Conservation (phyloP, 2,797 vertebrate species). For the Eurystomus glaucurus region DNA sequence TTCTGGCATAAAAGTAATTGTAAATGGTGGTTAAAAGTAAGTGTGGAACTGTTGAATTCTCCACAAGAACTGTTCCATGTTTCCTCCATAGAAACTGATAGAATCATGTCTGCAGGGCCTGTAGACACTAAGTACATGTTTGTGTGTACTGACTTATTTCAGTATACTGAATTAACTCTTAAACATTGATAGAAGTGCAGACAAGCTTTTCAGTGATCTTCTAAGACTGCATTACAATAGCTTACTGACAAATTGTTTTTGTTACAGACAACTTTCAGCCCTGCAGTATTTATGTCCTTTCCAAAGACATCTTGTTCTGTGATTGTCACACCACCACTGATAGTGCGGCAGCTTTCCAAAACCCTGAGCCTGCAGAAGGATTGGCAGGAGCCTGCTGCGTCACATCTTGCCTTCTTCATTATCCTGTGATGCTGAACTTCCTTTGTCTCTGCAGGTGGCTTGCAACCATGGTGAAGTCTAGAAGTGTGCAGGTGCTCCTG, state of each 20-base stretch:
- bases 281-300: background rate
- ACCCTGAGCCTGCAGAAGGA: background rate
- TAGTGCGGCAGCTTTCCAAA: background rate
- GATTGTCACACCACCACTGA: background rate
- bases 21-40: background rate
- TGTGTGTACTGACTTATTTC: background rate
- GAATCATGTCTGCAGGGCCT: background rate
- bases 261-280: background rate
- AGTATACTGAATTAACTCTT: background rate
- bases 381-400: background rate
- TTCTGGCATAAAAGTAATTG: background rate
- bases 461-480: constrained; percentile 23
- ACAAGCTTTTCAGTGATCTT: background rate
- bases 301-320: background rate
- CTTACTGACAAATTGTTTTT: background rate
- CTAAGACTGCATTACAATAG: background rate
- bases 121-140: background rate
- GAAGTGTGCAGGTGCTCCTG: constrained; percentile 62
- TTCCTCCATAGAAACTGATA: background rate
- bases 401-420: background rate
- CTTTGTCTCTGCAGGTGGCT: constrained; percentile 36
- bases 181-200: background rate
- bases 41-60: background rate
- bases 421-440: background rate
- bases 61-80: background rate